Conservation (phyloP, 2,113 vertebrate species). For the Nibea coibor region DNA sequence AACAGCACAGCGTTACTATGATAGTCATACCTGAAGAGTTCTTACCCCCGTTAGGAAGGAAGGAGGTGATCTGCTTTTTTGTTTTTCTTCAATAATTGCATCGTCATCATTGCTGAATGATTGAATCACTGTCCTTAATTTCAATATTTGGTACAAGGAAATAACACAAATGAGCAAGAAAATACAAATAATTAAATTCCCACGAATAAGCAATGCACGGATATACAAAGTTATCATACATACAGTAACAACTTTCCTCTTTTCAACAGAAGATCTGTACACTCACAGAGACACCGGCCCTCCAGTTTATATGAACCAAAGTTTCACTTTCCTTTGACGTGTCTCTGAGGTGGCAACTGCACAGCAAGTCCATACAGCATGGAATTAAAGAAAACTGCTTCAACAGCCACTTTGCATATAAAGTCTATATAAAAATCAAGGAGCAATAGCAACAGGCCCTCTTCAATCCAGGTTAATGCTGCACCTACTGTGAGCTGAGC, state of each 20-base stretch:
- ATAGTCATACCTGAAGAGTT: conserved; percentile 75
- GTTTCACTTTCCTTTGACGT: conserved; percentile 38
- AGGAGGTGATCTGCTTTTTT: conserved; percentile 60
- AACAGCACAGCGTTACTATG: conserved; percentile 61
- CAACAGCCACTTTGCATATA: conserved; percentile 76
- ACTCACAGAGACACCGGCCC: conserved; percentile 61
- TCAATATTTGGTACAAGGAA: conserved; percentile 73
- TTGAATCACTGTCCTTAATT: conserved; percentile 46
- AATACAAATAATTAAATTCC: conserved; percentile 65
- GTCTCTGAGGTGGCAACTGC: conserved; percentile 65
- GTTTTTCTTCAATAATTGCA: conserved; percentile 4
- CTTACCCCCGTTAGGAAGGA: conserved; percentile 56
- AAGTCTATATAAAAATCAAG: conserved; percentile 74
- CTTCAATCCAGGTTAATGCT: conserved; percentile 34
- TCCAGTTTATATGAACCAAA: conserved; percentile 50
- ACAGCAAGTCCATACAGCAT: conserved; percentile 45
- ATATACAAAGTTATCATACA: conserved; percentile 68
- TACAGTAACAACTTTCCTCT: conserved; percentile 39
- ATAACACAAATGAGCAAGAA: conserved; percentile 59
- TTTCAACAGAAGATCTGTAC: conserved; percentile 53
- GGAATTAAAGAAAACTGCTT: conserved; percentile 53
- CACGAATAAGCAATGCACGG: conserved; percentile 68
- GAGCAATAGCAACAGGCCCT: conserved; percentile 54
- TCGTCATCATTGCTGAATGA: conserved; percentile 24
- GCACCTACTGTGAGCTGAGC: conserved; percentile 44